phyloP scores from a whole-genome alignment of 2,113 vertebrate species.

The Equus quagga region DNA sequence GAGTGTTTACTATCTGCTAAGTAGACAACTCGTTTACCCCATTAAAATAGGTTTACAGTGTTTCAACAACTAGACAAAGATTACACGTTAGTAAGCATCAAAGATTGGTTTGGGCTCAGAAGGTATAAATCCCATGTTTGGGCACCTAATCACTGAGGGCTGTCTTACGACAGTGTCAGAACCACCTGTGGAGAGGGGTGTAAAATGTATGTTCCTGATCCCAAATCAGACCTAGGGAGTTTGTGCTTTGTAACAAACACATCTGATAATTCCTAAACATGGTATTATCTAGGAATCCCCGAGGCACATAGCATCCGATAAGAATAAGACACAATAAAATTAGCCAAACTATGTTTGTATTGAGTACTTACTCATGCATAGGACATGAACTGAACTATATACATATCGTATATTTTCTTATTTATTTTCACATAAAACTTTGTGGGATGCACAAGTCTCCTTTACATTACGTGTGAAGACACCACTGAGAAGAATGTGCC shows the following conservation, averaged over 20 bases:
- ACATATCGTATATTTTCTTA: background rate
- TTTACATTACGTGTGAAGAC: background rate
- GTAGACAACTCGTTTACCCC: background rate
- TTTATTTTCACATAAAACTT: background rate
- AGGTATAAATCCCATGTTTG: background rate
- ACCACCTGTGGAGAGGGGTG: background rate
- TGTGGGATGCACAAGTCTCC: background rate
- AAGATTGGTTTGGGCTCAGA: background rate
- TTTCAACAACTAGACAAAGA: background rate
- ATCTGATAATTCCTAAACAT: background rate
- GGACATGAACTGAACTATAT: background rate
- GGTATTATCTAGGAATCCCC: background rate
- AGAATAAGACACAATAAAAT: background rate
- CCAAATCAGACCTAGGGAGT: background rate
- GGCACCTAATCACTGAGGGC: background rate
- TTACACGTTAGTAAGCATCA: background rate
- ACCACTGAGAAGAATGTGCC: background rate
- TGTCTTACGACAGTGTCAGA: background rate
- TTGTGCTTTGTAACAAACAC: background rate
- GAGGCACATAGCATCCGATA: background rate
- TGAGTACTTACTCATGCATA: background rate
- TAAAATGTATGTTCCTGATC: background rate
- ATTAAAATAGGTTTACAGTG: background rate
- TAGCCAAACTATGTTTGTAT: background rate
- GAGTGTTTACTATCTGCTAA: background rate